Percentiles rank a stretch among this genome's conserved stretches.
Conservation (phyloP, 2,797 vertebrate species). For the Garrulus glandarius region DNA sequence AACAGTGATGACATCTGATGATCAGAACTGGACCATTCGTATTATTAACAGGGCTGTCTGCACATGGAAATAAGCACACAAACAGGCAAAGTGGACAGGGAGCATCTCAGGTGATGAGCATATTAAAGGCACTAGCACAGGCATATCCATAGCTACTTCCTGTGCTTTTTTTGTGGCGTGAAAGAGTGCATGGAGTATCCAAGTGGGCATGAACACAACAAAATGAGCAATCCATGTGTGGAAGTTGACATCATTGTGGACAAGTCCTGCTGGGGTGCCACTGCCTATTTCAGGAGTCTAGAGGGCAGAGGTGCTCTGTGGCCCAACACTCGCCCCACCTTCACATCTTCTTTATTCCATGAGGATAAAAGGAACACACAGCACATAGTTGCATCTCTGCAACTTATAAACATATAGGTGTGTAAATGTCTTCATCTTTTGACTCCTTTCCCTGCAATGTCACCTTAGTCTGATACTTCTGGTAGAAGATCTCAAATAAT, state of each 20-base stretch:
- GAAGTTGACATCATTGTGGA: not conserved
- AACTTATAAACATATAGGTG: accelerated
- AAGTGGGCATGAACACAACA: not conserved
- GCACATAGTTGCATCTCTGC: not conserved
- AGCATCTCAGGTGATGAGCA: not conserved
- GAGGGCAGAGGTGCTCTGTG: not conserved
- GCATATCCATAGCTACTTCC: not conserved
- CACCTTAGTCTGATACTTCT: not conserved
- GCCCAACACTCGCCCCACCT: not conserved
- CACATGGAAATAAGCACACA: not conserved
- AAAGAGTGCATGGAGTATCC: not conserved
- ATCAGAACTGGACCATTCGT: not conserved
- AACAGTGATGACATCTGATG: not conserved
- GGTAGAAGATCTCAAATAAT: not conserved
- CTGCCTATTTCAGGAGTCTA: not conserved
- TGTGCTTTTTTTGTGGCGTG: not conserved
- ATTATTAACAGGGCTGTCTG: not conserved
- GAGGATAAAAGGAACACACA: not conserved
- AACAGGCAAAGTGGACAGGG: not conserved
- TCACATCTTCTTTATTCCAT: not conserved
- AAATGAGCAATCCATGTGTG: accelerated
- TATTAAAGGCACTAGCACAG: not conserved
- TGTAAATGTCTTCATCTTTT: not conserved
- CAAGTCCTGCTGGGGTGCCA: not conserved
- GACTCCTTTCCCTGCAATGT: not conserved